Percentiles rank a stretch among this genome's conserved stretches.
Evolutionary conservation across 2,797 vertebrate species (phyloP).

Genomic region (Vespertilio murinus): DNA sequence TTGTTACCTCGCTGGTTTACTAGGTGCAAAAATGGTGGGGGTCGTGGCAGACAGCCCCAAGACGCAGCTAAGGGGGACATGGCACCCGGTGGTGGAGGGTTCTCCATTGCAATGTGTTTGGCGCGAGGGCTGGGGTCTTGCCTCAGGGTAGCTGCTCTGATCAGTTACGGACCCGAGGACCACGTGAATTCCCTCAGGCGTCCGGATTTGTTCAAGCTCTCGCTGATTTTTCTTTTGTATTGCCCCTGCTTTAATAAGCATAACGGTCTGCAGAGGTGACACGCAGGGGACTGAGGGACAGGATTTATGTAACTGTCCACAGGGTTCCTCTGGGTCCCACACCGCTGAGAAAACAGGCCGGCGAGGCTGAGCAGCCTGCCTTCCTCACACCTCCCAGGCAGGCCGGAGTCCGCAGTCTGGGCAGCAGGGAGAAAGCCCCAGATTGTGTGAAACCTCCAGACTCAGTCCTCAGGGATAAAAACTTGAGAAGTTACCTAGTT

Average conservation of each 20-base stretch:
- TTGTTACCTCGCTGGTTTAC: conserved; percentile 64
- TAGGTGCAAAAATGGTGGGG: conserved; percentile 57
- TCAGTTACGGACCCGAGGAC: conserved; percentile 77
- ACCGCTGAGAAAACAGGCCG: conserved; percentile 34
- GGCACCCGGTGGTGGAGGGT: conserved; percentile 63
- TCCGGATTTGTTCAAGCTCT: conserved; percentile 73
- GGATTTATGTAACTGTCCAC: conserved; percentile 70
- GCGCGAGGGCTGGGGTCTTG: conserved; percentile 51
- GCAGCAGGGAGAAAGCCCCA: conserved; percentile 32
- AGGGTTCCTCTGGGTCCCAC: conserved; percentile 64
- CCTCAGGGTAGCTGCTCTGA: conserved; percentile 68
- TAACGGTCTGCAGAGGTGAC: conserved; percentile 73
- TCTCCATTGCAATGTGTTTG: conserved; percentile 62
- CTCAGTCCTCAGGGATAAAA: conserved; percentile 5
- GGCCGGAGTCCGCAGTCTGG: conserved; percentile 52
- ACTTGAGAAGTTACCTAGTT: conserved; percentile 7
- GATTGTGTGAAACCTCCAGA: background rate
- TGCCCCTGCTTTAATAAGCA: conserved; percentile 71
- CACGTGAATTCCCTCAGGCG: conserved; percentile 76
- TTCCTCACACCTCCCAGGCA: conserved; percentile 38
- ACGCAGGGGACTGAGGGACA: conserved; percentile 57
- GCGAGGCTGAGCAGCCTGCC: conserved; percentile 18
- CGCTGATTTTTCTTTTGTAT: conserved; percentile 78
- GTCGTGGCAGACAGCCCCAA: conserved; percentile 5
- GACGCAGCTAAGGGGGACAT: conserved; percentile 38